These are phyloP conservation scores for Mionectes macconnelli DNA, from an alignment of 2,113 vertebrate species.

Conservation along the genomic window DNA sequence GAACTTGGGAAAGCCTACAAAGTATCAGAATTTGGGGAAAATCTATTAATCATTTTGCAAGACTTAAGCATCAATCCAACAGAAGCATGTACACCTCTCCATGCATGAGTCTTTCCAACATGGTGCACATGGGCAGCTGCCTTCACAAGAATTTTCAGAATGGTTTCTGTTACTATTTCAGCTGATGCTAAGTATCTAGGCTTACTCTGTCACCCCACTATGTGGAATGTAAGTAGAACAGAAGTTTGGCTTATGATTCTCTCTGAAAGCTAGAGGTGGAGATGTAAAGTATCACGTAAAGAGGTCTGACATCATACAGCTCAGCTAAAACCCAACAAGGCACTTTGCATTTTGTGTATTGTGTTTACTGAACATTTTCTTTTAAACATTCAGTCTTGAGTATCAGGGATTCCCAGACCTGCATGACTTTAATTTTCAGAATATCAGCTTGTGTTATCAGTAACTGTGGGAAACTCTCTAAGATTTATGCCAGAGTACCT, in stretches of 20 bases:
- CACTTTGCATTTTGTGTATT: neutral
- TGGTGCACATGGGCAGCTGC: rapidly evolving
- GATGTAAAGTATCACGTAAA: too few relatives aligned
- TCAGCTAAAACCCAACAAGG: neutral
- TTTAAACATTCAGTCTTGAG: neutral
- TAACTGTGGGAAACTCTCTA: neutral
- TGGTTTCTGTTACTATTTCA: neutral
- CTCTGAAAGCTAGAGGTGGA: neutral
- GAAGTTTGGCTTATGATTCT: neutral
- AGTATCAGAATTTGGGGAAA: neutral
- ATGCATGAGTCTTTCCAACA: neutral
- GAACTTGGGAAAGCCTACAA: neutral
- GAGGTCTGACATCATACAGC: too few relatives aligned
- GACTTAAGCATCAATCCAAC: neutral
- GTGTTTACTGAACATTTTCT: neutral
- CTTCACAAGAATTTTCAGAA: neutral
- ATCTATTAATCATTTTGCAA: neutral
- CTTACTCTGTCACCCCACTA: neutral
- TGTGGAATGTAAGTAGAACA: neutral
- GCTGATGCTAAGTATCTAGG: neutral
- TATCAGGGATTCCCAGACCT: neutral
- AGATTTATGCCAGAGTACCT: neutral
- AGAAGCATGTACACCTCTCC: rapidly evolving
- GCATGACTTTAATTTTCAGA: neutral
- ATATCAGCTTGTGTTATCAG: neutral